Conservation (phyloP, 2,113 vertebrate species). For the Crotalus horridus region DNA sequence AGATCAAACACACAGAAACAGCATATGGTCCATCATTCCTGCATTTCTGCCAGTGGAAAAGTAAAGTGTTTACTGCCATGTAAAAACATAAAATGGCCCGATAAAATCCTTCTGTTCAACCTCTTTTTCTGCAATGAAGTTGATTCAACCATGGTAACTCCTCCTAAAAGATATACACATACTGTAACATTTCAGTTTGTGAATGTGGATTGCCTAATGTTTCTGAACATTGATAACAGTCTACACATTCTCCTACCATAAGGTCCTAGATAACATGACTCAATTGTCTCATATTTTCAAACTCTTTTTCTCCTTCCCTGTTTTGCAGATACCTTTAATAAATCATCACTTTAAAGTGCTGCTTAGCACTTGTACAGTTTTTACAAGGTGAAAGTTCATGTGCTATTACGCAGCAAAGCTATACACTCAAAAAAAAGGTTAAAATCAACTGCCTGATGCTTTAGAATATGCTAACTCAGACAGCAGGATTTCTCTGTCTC, state of each 20-base stretch:
- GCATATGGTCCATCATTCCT: background rate
- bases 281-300: background rate
- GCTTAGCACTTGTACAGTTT: background rate
- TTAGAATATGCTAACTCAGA: background rate
- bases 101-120: background rate
- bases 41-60: background rate
- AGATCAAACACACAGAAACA: background rate
- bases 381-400: background rate
- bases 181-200: background rate
- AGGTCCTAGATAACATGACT: background rate
- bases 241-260: background rate
- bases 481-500: background rate
- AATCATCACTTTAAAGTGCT: background rate
- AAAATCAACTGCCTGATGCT: background rate
- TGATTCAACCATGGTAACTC: background rate
- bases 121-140: background rate
- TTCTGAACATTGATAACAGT: background rate
- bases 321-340: background rate
- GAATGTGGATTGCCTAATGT: background rate
- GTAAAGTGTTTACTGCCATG: background rate
- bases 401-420: background rate
- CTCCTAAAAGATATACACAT: background rate
- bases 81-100: background rate
- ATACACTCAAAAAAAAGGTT: conserved; percentile 7
- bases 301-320: background rate